Evolutionary conservation across 2,888 invertebrate species (phyloP).

Genomic region (Xanthia icteritia): DNA sequence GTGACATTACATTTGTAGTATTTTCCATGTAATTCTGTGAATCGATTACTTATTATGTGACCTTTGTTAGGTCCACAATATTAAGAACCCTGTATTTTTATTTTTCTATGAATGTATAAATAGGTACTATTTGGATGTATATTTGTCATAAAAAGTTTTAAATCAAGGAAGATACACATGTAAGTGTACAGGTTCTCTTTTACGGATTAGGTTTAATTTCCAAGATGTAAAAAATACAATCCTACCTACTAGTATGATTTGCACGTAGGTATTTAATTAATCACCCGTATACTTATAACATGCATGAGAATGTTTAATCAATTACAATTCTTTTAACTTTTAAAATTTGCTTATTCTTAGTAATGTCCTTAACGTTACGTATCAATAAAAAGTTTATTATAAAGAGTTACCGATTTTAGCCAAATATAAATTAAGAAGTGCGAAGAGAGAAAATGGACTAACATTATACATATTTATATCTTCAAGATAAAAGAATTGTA

Average conservation of each 20-base stretch:
- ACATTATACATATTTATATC: conserved; percentile 28
- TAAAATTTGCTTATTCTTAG: conserved; percentile 22
- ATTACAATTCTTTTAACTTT: conserved; percentile 58
- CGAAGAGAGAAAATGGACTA: conserved; percentile 30
- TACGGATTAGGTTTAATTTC: not conserved
- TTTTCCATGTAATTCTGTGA: conserved; percentile 16
- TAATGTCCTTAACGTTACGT: conserved; percentile 44
- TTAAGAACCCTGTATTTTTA: conserved; percentile 60
- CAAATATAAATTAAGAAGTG: conserved; percentile 34
- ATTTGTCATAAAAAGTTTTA: no score
- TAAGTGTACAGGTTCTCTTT: conserved; percentile 9
- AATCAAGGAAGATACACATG: not conserved
- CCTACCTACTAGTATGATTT: not conserved
- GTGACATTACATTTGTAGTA: conserved; percentile 25
- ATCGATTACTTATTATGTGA: conserved; percentile 27
- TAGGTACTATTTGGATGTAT: conserved; percentile 30
- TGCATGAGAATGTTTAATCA: conserved; percentile 11
- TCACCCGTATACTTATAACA: not conserved
- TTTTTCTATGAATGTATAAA: conserved; percentile 46
- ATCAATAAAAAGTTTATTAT: conserved; percentile 33
- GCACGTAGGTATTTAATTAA: not conserved
- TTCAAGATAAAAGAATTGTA: conserved; percentile 56
- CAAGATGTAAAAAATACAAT: conserved; percentile 9
- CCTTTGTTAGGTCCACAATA: conserved; percentile 34
- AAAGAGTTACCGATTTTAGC: conserved; percentile 20